Percentiles rank a stretch among this genome's conserved stretches.
phyloP scores from a whole-genome alignment of 1,140 invertebrate genomes.

The Ladona fulva region DNA sequence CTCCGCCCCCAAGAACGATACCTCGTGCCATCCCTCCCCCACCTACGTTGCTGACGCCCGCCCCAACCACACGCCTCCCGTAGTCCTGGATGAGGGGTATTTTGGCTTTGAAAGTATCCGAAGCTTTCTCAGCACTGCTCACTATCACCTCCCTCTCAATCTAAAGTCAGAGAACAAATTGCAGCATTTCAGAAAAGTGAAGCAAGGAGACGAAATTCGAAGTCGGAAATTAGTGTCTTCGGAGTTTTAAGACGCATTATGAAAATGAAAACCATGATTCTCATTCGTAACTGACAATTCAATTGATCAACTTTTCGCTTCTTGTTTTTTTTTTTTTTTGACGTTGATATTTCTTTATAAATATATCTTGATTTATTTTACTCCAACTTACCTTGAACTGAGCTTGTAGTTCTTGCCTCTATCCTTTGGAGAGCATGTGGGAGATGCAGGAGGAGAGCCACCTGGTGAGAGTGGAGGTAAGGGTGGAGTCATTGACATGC shows the following conservation, averaged over 20 bases:
- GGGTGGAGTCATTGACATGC: constrained; percentile 62
- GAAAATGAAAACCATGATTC: too few relatives aligned
- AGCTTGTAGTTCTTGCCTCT: not conserved
- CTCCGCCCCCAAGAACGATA: not conserved
- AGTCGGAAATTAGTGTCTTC: too few relatives aligned
- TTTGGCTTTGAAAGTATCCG: constrained; percentile 13
- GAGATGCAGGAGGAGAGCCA: constrained; percentile 37
- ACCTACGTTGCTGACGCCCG: not conserved
- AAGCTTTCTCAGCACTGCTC: constrained; percentile 14
- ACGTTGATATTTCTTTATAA: too few relatives aligned
- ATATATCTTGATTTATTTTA: too few relatives aligned
- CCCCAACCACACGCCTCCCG: not conserved
- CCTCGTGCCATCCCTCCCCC: not conserved
- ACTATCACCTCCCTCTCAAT: constrained; percentile 16
- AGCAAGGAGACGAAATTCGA: too few relatives aligned
- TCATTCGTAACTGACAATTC: too few relatives aligned
- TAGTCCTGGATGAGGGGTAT: constrained; percentile 16
- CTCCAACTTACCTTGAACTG: not conserved
- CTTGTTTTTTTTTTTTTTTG: too few relatives aligned
- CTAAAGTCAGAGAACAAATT: not conserved
- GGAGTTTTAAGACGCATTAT: too few relatives aligned
- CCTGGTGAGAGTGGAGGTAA: constrained; percentile 64
- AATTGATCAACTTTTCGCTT: too few relatives aligned
- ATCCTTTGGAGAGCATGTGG: not conserved
- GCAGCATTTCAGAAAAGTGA: not conserved